Percentiles rank a stretch among this genome's conserved stretches.
These are phyloP conservation scores for Salvator merianae DNA, from an alignment of 2,113 vertebrate species.

Conservation along the genomic window DNA sequence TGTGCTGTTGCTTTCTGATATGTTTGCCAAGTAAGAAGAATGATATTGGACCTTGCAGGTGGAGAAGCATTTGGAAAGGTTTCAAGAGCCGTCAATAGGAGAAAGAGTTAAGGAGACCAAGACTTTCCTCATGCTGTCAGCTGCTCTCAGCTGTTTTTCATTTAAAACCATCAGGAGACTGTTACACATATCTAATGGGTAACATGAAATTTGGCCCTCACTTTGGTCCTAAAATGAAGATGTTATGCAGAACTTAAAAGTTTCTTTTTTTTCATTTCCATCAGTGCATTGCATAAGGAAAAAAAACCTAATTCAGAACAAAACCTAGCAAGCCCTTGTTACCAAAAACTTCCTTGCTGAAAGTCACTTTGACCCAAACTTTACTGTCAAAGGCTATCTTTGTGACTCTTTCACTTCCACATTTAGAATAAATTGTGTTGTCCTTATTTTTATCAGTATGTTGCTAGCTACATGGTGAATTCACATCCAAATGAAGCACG, in stretches of 20 bases:
- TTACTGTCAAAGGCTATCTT: not conserved
- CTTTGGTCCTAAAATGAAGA: not conserved
- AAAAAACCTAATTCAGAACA: not conserved
- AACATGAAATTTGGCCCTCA: not conserved
- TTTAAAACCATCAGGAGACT: not conserved
- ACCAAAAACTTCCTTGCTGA: not conserved
- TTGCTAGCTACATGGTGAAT: conserved; percentile 18
- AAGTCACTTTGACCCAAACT: not conserved
- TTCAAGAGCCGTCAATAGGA: not conserved
- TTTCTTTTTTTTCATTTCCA: not conserved
- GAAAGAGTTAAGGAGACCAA: not conserved
- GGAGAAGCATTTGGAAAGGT: not conserved
- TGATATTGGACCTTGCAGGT: not conserved
- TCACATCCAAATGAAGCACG: conserved; percentile 30
- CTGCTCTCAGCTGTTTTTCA: not conserved
- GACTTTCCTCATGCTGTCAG: not conserved
- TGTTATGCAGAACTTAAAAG: not conserved
- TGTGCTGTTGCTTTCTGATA: not conserved
- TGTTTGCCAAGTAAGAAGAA: not conserved
- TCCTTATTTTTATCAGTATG: conserved; percentile 35
- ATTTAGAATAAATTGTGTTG: conserved; percentile 20
- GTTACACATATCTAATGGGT: not conserved
- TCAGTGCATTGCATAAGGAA: not conserved
- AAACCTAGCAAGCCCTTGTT: conserved; percentile 8
- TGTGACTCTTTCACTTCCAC: not conserved